Evolutionary conservation across 2,113 vertebrate genomes (phyloP).

Genomic region (Illadopsis cleaveri): DNA sequence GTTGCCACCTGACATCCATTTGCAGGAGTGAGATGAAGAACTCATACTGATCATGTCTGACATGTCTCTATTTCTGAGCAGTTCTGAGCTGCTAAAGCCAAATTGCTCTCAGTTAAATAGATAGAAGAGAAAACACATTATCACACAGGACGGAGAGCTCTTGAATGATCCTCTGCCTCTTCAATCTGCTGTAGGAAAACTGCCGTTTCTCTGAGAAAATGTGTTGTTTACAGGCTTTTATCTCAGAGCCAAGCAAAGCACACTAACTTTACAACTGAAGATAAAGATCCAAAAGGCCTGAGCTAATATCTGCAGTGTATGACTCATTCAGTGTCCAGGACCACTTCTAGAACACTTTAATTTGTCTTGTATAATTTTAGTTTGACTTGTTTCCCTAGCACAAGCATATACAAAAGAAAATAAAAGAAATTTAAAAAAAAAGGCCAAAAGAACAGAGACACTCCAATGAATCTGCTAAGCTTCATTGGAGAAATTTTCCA

Average conservation of each 20-base stretch:
- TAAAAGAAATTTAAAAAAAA: background rate
- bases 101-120: background rate
- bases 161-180: background rate
- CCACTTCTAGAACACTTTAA: background rate
- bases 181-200: background rate
- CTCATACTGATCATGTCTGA: background rate
- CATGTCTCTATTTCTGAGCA: background rate
- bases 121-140: background rate
- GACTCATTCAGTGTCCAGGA: constrained; percentile 52
- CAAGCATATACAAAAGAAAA: background rate
- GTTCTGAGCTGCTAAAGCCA: background rate
- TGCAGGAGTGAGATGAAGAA: background rate
- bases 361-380: constrained; percentile 18
- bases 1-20: background rate
- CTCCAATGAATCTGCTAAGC: background rate
- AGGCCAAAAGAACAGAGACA: background rate
- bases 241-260: background rate
- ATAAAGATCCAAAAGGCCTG: background rate
- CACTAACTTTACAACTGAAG: background rate
- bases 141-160: background rate
- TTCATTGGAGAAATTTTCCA: background rate
- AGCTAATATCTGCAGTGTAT: background rate
- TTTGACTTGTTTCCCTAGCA: background rate
- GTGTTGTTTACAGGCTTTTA: constrained; percentile 24
- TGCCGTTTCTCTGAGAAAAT: background rate